Percentiles rank a stretch among this genome's conserved stretches.
phyloP scores from a whole-genome alignment of 1,140 invertebrate species.

The Lutraria rhynchaena region DNA sequence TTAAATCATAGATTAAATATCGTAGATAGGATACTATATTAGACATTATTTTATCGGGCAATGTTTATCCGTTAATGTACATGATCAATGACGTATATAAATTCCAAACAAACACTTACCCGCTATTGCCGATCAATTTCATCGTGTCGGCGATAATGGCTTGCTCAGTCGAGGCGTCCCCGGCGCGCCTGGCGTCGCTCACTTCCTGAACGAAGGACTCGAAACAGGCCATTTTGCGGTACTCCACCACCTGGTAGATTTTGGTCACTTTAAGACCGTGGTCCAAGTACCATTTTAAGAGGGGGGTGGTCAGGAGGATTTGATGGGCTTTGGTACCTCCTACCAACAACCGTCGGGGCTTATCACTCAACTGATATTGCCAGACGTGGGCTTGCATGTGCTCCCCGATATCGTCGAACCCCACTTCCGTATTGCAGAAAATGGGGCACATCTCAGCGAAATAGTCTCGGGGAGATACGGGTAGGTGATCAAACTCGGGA shows the following conservation, averaged over 20 bases:
- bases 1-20: no score
- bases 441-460: conserved; percentile 63
- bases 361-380: conserved; percentile 23
- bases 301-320: conserved; percentile 63
- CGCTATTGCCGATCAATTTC: conserved; percentile 23
- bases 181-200: conserved; percentile 12
- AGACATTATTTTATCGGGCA: no score
- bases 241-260: conserved; percentile 33
- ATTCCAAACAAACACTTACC: not conserved
- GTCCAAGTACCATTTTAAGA: conserved; percentile 65
- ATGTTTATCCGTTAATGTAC: no score
- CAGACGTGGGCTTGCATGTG: conserved; percentile 58
- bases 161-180: not conserved
- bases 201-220: not conserved
- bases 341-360: conserved; percentile 55
- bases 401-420: conserved; percentile 51
- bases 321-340: conserved; percentile 54
- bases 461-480: conserved; percentile 30
- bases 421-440: conserved; percentile 55
- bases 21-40: no score
- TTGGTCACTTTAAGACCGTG: conserved; percentile 39
- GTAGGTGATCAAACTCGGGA: conserved; percentile 5
- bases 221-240: not conserved
- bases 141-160: conserved; percentile 33
- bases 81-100: not conserved